Conservation (phyloP, 2,113 vertebrate genomes). For the Mohoua ochrocephala region DNA sequence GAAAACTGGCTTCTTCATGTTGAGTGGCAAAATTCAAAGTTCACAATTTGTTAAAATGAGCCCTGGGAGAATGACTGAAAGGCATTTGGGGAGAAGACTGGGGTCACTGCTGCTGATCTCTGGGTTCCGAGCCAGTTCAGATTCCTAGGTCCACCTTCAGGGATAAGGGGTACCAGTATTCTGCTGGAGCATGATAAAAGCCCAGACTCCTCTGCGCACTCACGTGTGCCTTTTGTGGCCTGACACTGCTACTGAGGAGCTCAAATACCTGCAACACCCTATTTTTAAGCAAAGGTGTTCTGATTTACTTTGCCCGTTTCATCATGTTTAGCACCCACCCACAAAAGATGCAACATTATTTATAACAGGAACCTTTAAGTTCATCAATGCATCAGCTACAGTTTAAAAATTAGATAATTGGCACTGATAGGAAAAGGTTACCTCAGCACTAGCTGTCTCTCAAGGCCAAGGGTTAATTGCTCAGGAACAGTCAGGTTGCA, state of each 20-base stretch:
- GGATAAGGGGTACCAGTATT: neutral
- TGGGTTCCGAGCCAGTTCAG: neutral
- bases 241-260: neutral
- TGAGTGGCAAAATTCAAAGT: neutral
- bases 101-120: neutral
- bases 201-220: neutral
- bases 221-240: neutral
- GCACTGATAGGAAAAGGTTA: neutral
- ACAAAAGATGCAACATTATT: neutral
- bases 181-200: neutral
- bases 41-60: neutral
- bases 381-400: neutral
- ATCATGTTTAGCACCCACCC: neutral
- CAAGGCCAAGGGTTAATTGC: neutral
- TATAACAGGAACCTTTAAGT: neutral
- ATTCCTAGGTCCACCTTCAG: neutral
- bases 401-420: neutral
- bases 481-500: neutral
- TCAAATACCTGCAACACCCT: neutral
- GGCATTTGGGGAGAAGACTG: neutral
- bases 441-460: neutral
- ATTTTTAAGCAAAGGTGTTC: neutral
- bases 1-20: neutral
- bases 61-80: neutral
- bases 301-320: neutral